phyloP scores from a whole-genome alignment of 2,113 vertebrate species.

The Corynorhinus townsendii region DNA sequence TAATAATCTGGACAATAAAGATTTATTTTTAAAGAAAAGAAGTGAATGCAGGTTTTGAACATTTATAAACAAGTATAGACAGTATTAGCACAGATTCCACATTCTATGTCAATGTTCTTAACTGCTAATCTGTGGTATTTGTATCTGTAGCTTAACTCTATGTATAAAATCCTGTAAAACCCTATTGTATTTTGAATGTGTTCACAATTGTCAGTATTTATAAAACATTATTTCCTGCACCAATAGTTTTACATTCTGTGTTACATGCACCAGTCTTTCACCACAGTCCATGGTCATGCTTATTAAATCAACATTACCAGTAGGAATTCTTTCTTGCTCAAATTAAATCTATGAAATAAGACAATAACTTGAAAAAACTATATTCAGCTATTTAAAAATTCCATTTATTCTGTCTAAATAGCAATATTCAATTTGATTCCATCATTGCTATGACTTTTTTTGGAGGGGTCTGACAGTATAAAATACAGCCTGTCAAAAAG shows the following conservation, averaged over 20 bases:
- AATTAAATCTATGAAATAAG: background rate
- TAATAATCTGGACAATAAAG: too few relatives aligned
- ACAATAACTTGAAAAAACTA: background rate
- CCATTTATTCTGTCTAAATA: conserved; percentile 1
- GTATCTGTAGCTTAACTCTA: background rate
- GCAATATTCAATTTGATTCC: background rate
- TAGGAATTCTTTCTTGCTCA: background rate
- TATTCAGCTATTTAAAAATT: background rate
- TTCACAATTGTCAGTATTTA: background rate
- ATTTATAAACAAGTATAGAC: background rate
- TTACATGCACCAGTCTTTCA: background rate
- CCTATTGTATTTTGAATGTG: background rate
- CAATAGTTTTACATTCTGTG: background rate
- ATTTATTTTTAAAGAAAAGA: too few relatives aligned
- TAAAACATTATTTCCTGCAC: background rate
- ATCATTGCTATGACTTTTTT: background rate
- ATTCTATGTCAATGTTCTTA: background rate
- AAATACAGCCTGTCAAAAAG: background rate
- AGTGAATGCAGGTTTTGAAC: background rate
- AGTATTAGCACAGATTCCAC: background rate
- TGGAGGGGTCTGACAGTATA: background rate
- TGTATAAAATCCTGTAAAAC: background rate
- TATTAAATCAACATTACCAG: conserved; percentile 1
- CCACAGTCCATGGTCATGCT: background rate
- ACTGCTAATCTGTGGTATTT: background rate